Evolutionary conservation across 2,888 invertebrate genomes (phyloP).

Genomic region (Andrena bicolor): DNA sequence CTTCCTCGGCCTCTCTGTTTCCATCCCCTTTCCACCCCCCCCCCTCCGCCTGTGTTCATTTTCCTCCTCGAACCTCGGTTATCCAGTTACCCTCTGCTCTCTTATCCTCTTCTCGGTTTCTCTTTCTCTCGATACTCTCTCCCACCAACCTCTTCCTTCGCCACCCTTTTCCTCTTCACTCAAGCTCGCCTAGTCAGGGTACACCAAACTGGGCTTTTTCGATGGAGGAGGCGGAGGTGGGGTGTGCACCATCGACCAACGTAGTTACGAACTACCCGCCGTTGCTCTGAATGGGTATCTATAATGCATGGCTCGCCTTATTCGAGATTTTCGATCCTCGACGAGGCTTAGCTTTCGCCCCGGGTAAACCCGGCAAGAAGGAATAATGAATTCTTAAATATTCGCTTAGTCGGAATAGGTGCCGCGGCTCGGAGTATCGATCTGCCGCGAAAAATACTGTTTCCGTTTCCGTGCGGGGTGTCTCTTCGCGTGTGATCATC

Average conservation of each 20-base stretch:
- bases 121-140: conserved; percentile 32
- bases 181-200: conserved; percentile 32
- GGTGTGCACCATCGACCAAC: conserved; percentile 64
- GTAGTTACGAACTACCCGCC: conserved; percentile 69
- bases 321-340: conserved; percentile 78
- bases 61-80: neutral
- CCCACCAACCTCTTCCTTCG: neutral
- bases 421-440: conserved; percentile 48
- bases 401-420: conserved; percentile 65
- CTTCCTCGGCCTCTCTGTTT: conserved; percentile 15
- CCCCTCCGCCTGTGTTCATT: neutral
- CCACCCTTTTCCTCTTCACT: neutral
- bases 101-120: conserved; percentile 1
- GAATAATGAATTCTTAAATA: conserved; percentile 75
- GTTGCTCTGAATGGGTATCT: conserved; percentile 77
- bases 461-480: conserved; percentile 7
- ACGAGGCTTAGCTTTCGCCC: conserved; percentile 69
- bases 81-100: conserved; percentile 32
- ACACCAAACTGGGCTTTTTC: conserved; percentile 54
- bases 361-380: conserved; percentile 59
- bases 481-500: neutral
- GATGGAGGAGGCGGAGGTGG: conserved; percentile 31
- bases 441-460: conserved; percentile 46
- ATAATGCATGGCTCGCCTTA: conserved; percentile 79
- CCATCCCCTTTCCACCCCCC: neutral